Evolutionary conservation across 2,113 vertebrate species (phyloP).

Genomic region (Mustelus asterias): DNA sequence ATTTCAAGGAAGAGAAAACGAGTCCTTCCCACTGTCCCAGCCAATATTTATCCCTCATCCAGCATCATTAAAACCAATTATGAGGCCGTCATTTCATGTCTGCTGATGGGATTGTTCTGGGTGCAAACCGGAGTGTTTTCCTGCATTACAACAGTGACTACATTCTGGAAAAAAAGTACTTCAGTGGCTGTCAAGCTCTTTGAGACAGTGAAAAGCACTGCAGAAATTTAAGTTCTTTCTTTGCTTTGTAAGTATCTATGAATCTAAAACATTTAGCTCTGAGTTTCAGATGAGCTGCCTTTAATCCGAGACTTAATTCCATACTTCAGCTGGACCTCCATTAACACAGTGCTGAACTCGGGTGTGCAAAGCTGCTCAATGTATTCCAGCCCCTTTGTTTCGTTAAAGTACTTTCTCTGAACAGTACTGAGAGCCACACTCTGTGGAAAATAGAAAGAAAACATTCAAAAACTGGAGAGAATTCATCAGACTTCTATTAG

Average conservation of each 20-base stretch:
- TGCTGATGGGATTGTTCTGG: background rate
- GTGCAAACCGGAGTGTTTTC: background rate
- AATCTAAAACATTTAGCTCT: background rate
- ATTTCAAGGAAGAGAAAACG: background rate
- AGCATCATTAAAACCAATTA: background rate
- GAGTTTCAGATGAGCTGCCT: background rate
- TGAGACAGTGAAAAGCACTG: background rate
- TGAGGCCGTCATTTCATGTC: background rate
- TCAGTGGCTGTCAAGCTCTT: background rate
- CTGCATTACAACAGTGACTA: background rate
- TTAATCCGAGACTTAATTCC: conserved; percentile 40
- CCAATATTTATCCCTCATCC: background rate
- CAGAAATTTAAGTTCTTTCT: background rate
- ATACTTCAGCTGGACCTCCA: conserved; percentile 93
- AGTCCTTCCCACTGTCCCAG: background rate
- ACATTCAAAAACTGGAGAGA: background rate
- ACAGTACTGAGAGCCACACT: conserved; percentile 77
- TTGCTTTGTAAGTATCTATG: background rate
- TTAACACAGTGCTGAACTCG: conserved; percentile 79
- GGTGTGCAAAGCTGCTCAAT: conserved; percentile 82
- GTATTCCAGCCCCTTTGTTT: conserved; percentile 91
- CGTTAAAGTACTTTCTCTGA: conserved; percentile 92
- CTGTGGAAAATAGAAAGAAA: conserved; percentile 52
- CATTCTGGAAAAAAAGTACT: background rate
- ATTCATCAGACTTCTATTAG: background rate